Percentiles rank a stretch among this genome's conserved stretches.
Conservation (phyloP, 2,797 vertebrate species). For the Merluccius polli region DNA sequence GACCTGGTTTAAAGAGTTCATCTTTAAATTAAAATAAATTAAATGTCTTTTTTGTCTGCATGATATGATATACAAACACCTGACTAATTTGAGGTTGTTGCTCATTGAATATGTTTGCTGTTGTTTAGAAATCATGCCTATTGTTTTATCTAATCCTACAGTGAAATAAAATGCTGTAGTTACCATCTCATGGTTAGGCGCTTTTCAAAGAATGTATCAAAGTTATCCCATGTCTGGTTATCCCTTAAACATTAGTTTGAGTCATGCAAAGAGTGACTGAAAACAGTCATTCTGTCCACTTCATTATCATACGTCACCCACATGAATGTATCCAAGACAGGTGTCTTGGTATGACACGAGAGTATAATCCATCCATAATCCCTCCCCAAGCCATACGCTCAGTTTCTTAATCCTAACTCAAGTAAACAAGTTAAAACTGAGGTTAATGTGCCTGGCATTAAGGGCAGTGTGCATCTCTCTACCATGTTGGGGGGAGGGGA, state of each 20-base stretch:
- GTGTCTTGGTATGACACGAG: conserved; percentile 48
- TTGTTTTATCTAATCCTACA: not conserved
- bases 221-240: not conserved
- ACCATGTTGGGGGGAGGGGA: conserved; percentile 6
- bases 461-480: conserved; percentile 29
- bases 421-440: conserved; percentile 60
- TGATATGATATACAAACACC: no score
- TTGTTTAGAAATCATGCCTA: not conserved
- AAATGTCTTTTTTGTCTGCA: no score
- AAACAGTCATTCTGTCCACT: conserved; percentile 20
- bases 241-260: not conserved
- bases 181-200: no score
- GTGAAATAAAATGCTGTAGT: no score
- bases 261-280: conserved; percentile 9
- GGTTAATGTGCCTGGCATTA: conserved; percentile 58
- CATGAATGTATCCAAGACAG: conserved; percentile 37
- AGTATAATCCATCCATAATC: conserved; percentile 57
- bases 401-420: conserved; percentile 60
- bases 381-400: conserved; percentile 40
- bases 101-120: not conserved
- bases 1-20: not conserved
- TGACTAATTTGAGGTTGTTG: not conserved
- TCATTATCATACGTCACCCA: conserved; percentile 8
- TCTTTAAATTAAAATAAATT: not conserved
- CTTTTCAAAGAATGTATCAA: not conserved